phyloP scores from a whole-genome alignment of 2,113 vertebrate genomes.

The Silurus asotus region DNA sequence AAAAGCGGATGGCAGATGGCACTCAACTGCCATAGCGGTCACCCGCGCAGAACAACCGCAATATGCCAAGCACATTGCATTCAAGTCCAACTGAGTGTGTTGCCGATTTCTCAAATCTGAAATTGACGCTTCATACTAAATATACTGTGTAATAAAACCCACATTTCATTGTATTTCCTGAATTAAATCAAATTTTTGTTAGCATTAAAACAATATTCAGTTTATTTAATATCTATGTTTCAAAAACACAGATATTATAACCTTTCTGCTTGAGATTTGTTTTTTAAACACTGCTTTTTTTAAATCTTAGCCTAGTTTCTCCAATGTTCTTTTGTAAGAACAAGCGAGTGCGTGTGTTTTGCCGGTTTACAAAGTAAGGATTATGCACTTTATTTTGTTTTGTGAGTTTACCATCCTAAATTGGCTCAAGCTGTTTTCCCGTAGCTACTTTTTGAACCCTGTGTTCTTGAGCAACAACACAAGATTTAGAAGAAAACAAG shows the following conservation, averaged over 20 bases:
- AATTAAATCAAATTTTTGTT: not conserved
- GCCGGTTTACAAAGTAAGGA: not conserved
- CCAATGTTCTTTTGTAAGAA: not conserved
- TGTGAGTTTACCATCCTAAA: conserved; percentile 1
- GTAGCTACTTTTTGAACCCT: not conserved
- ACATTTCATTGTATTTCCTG: not conserved
- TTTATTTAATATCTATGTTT: not conserved
- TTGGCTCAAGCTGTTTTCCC: not conserved
- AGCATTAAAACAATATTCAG: not conserved
- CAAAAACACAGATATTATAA: not conserved
- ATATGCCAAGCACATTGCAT: conserved; percentile 36
- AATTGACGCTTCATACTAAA: not conserved
- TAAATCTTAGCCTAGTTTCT: conserved; percentile 2
- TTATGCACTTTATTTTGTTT: not conserved
- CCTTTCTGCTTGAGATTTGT: not conserved
- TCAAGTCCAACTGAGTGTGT: not conserved
- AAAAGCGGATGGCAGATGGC: conserved; percentile 49
- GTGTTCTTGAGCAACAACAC: not conserved
- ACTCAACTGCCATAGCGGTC: conserved; percentile 39
- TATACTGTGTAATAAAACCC: not conserved
- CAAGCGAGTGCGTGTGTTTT: not conserved
- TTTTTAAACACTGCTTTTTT: conserved; percentile 10
- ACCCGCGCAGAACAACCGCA: conserved; percentile 38
- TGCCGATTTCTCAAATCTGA: conserved; percentile 7
- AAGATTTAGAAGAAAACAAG: not conserved